These are phyloP conservation scores for Pediacus dermestoides DNA, from an alignment of 2,888 invertebrate genomes.

Conservation along the genomic window DNA sequence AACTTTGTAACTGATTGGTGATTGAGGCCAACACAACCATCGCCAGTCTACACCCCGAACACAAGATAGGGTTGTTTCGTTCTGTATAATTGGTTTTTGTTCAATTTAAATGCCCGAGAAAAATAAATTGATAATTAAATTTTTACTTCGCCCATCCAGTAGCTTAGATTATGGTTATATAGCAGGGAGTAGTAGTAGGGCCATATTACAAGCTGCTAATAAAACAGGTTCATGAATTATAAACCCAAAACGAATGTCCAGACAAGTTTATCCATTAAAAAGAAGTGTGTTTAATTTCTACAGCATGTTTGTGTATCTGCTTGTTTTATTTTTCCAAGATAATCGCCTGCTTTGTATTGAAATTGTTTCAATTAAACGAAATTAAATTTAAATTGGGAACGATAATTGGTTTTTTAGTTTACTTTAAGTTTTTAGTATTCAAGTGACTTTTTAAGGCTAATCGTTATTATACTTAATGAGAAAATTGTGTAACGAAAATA, in stretches of 20 bases:
- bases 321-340: slow-evolving; percentile 8
- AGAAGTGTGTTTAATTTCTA: slow-evolving; percentile 6
- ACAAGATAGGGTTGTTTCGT: no score
- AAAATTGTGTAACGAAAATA: no score
- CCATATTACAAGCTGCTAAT: slow-evolving; percentile 35
- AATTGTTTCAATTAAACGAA: slow-evolving; percentile 4
- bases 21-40: no score
- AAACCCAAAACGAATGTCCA: slow-evolving; percentile 7
- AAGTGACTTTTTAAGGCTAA: no score
- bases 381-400: slow-evolving; percentile 5
- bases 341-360: slow-evolving; percentile 8
- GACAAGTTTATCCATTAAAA: slow-evolving; percentile 9
- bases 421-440: no score
- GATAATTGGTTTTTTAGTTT: slow-evolving; percentile 5
- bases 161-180: slow-evolving; percentile 16
- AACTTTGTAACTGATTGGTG: no score
- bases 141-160: slow-evolving; percentile 33
- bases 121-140: slow-evolving; percentile 43
- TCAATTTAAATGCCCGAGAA: slow-evolving; percentile 31
- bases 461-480: no score
- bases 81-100: slow-evolving; percentile 26
- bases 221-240: slow-evolving; percentile 35
- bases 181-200: no score
- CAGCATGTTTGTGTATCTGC: slow-evolving; percentile 6
- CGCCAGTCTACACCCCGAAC: no score